Evolutionary conservation across 2,888 invertebrate genomes (phyloP), one percentile per base, ranked within the genome.

Genomic region (Maniola hyperantus): DNA sequence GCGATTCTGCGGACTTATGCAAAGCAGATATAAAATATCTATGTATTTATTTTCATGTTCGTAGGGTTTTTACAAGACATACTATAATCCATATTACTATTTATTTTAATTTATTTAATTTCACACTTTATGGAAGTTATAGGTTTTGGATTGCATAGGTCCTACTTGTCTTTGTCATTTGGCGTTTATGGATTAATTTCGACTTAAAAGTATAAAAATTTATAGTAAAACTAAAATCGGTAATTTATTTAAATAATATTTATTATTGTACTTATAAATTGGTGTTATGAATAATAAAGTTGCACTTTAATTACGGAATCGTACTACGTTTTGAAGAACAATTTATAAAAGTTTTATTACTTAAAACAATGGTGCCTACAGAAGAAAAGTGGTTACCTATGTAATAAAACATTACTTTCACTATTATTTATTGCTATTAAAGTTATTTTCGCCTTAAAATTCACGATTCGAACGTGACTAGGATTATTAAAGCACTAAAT

Each of bases 401-500:
- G 33, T 58, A 66, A 58, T 64, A 65, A 64, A 67, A 66, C 44
- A 61, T 82, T 81, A 83, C 68, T 82, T 81, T 81, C 68, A 75
- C 79, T 83, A 80, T 77, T 74, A 76, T 75, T 87, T 88, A 89
- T 88, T 87, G 85, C 87, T 89, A 86, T 83, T 78, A 77, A 73
- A 75, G 70, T 74, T 73, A 68, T 71, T 72, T 75, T 76, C 73
- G 71, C 72, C 71, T 72, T 76, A 72, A 78, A 73, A 72, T 77
- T 65, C 78, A 78, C 73, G 70, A 79, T 82, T 82, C 80, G 77
- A 87, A 82, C 75, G 74, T 76, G 77, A 79, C 85, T 87, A 80
- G 74, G 71, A 66, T 80, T 82, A 79, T 82, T 85, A 88, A 83
- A 79, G 79, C 81, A 76, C 75, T 80, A 83, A 76, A 79, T 77